A percentile compares a stretch with the other conserved stretches of the same genome.
These are phyloP conservation scores for Peromyscus nudipes DNA, from an alignment of 2,797 vertebrate genomes.

Conservation along the genomic window DNA sequence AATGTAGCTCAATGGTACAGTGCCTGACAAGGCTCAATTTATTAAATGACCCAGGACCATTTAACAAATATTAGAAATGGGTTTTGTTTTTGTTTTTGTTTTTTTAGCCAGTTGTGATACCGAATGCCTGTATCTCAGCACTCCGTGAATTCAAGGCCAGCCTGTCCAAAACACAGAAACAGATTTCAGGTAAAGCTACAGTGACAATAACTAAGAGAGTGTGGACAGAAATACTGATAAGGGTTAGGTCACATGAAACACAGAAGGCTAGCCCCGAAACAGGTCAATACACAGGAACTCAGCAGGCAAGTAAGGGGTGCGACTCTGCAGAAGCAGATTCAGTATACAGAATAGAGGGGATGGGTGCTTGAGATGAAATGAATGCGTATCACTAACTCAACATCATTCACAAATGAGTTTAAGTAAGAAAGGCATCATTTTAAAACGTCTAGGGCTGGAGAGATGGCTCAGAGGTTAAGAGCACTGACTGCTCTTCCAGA, in stretches of 20 bases:
- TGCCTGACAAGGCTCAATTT: background rate
- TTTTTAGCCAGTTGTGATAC: background rate
- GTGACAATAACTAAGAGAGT: background rate
- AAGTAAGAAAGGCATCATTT: conserved; percentile 1
- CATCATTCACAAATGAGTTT: conserved; percentile 19
- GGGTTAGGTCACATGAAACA: background rate
- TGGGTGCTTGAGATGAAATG: background rate
- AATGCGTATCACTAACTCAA: conserved; percentile 5
- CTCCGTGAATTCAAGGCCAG: background rate
- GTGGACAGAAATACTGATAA: background rate
- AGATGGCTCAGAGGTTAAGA: too few species aligned
- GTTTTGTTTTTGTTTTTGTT: background rate
- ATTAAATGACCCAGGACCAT: background rate
- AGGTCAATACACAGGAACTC: background rate
- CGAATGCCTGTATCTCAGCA: background rate
- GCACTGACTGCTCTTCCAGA: too few species aligned
- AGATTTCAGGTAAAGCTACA: conserved; percentile 11
- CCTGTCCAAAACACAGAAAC: background rate
- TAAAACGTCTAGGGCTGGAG: background rate
- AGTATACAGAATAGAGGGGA: too few species aligned
- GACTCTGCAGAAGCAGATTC: background rate
- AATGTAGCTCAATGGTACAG: background rate
- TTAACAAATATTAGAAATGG: background rate
- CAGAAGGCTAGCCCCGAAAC: conserved; percentile 7
- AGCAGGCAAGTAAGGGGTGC: background rate